Percentiles rank a stretch among this genome's conserved stretches.
Evolutionary conservation across 2,888 invertebrate species (phyloP).

Genomic region (Euplagia quadripunctaria): DNA sequence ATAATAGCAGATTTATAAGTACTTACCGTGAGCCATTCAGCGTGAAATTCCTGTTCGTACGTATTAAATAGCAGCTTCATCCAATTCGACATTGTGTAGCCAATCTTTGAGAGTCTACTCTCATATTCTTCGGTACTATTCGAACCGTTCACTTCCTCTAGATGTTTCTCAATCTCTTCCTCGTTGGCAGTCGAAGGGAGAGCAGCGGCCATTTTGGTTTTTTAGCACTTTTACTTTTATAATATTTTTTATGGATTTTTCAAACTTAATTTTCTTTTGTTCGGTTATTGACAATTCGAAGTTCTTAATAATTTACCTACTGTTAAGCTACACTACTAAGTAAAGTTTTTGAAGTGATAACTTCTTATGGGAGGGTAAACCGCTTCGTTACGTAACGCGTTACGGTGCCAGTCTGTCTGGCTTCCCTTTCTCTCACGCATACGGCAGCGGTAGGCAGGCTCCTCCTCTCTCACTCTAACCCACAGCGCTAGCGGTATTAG

Average conservation of each 20-base stretch:
- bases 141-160: conserved; percentile 64
- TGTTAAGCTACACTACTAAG: too few species aligned
- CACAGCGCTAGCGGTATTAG: too few species aligned
- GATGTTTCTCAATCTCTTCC: conserved; percentile 65
- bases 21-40: conserved; percentile 79
- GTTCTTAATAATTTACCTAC: too few species aligned
- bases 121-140: conserved; percentile 71
- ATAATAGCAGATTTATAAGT: too few species aligned
- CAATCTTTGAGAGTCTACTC: conserved; percentile 61
- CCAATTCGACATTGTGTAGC: conserved; percentile 70
- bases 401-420: too few species aligned
- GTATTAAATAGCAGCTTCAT: conserved; percentile 77
- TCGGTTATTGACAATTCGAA: background rate
- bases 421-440: too few species aligned
- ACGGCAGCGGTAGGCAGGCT: too few species aligned
- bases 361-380: too few species aligned
- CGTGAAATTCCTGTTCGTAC: conserved; percentile 65
- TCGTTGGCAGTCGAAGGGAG: conserved; percentile 48
- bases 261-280: background rate
- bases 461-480: too few species aligned
- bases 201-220: conserved; percentile 66
- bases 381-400: too few species aligned
- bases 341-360: too few species aligned
- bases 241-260: background rate
- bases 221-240: conserved; percentile 17